These are phyloP conservation scores for Xylota segnis DNA, from an alignment of 2,888 invertebrate genomes.

Conservation along the genomic window DNA sequence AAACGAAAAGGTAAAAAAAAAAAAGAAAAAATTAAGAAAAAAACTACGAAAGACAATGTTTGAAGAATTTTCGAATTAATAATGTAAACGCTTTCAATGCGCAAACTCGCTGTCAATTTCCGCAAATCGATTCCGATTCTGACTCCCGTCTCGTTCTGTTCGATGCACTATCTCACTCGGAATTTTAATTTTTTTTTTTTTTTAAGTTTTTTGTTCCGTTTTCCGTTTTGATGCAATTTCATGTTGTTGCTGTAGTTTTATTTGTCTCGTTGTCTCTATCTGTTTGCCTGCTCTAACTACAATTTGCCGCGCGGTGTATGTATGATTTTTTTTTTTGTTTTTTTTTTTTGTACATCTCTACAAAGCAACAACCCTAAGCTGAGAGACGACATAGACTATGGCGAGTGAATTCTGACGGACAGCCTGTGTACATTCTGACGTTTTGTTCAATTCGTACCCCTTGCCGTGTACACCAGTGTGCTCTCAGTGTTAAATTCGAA, in stretches of 20 bases:
- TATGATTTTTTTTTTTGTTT: conserved; percentile 36
- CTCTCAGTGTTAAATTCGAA: conserved; percentile 62
- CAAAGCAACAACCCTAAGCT: background rate
- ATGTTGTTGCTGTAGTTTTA: conserved; percentile 17
- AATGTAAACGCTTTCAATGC: conserved; percentile 78
- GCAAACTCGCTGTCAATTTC: conserved; percentile 79
- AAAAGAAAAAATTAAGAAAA: conserved; percentile 20
- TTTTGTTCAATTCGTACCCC: conserved; percentile 44
- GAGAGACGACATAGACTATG: conserved; percentile 34
- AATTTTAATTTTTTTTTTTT: conserved; percentile 19
- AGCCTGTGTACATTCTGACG: conserved; percentile 55
- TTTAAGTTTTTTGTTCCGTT: conserved; percentile 60
- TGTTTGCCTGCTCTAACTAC: background rate
- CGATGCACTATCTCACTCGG: conserved; percentile 18
- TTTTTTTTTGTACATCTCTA: conserved; percentile 44
- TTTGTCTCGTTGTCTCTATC: conserved; percentile 23
- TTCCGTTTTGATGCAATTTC: conserved; percentile 71
- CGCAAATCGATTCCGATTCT: conserved; percentile 79
- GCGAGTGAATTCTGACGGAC: conserved; percentile 25
- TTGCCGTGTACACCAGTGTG: background rate
- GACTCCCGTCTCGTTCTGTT: conserved; percentile 62
- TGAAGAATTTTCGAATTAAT: conserved; percentile 67
- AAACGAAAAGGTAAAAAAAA: conserved; percentile 30
- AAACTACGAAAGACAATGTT: conserved; percentile 56
- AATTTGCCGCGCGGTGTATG: conserved; percentile 34